phyloP scores from a whole-genome alignment of 1,140 invertebrate species.

The Lineus longissimus region DNA sequence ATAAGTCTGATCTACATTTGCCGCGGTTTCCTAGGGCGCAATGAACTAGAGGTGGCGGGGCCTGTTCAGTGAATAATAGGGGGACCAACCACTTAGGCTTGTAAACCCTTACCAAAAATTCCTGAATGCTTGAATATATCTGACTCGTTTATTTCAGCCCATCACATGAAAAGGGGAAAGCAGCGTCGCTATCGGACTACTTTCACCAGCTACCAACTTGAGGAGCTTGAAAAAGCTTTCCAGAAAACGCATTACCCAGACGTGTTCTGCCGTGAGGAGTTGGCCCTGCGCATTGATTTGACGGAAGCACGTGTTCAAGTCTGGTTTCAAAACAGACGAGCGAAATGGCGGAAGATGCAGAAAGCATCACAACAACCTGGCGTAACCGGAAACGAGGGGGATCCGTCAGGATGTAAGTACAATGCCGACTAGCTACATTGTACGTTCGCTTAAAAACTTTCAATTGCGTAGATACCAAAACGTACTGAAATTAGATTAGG shows the following conservation, averaged over 20 bases:
- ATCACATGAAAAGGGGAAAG: constrained; percentile 25
- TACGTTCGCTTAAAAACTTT: not conserved
- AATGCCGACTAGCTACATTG: not conserved
- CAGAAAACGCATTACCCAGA: constrained; percentile 52
- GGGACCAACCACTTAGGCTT: too few relatives aligned
- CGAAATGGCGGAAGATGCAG: constrained; percentile 86
- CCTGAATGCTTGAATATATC: too few relatives aligned
- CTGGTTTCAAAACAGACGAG: constrained; percentile 89
- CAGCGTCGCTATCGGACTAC: constrained; percentile 48
- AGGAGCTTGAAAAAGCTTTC: constrained; percentile 49
- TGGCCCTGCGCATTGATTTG: constrained; percentile 41
- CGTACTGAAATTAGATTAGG: not conserved
- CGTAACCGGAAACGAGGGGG: not conserved
- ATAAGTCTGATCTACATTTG: too few relatives aligned
- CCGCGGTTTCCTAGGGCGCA: too few relatives aligned
- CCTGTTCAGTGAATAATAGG: too few relatives aligned
- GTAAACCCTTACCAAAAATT: too few relatives aligned
- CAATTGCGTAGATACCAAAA: not conserved
- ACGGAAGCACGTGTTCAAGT: constrained; percentile 47
- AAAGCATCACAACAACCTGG: constrained; percentile 54
- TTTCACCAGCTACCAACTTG: constrained; percentile 49
- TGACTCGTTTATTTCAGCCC: not conserved
- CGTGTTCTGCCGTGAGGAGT: constrained; percentile 47
- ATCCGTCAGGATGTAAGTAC: not conserved
- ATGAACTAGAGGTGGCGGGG: too few relatives aligned